Conservation (phyloP, 2,113 vertebrate genomes). For the Peromyscus maniculatus region DNA sequence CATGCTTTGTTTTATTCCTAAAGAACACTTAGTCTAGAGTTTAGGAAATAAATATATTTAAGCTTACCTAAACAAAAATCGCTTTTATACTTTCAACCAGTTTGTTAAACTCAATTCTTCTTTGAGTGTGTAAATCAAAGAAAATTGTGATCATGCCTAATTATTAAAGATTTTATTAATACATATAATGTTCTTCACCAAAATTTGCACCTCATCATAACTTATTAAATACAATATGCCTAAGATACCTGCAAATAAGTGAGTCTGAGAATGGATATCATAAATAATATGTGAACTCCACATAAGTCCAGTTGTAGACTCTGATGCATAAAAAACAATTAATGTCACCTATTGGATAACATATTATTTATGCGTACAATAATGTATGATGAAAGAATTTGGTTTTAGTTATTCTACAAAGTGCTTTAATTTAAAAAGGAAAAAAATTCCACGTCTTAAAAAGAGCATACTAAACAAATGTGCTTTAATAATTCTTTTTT, state of each 20-base stretch:
- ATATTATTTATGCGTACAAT: neutral
- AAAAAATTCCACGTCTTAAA: conserved; percentile 52
- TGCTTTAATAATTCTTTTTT: neutral
- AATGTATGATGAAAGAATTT: neutral
- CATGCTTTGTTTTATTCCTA: neutral
- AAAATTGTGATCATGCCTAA: neutral
- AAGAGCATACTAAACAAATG: neutral
- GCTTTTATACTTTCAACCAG: neutral
- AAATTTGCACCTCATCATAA: neutral
- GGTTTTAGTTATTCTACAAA: conserved; percentile 13
- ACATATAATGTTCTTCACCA: neutral
- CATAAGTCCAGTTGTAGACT: neutral
- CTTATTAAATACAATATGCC: neutral
- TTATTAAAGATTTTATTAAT: conserved; percentile 48
- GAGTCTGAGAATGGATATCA: neutral
- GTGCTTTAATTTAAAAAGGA: conserved; percentile 55
- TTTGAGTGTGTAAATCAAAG: neutral
- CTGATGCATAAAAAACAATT: neutral
- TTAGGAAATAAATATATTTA: neutral
- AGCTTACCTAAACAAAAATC: conserved; percentile 11
- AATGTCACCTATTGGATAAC: neutral
- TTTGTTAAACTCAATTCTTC: conserved; percentile 31
- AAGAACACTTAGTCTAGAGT: neutral
- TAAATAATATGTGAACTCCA: neutral
- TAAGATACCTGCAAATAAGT: neutral